These are phyloP conservation scores for Eidolon dupreanum DNA, from an alignment of 2,797 vertebrate genomes.

Conservation along the genomic window DNA sequence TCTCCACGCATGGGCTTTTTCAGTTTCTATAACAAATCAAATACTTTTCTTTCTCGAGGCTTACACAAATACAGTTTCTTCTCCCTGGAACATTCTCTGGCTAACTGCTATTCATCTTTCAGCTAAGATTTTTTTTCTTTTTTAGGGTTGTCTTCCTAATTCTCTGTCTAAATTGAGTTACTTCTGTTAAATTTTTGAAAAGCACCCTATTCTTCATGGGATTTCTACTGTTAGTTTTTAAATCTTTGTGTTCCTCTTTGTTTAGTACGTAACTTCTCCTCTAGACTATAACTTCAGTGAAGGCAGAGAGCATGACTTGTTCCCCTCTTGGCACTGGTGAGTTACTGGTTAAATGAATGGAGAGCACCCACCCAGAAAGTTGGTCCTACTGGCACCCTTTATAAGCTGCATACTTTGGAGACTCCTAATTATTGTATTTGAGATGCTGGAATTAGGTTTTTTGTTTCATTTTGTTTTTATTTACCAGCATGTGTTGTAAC, in stretches of 20 bases:
- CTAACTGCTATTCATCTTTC: neutral
- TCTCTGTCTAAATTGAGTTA: neutral
- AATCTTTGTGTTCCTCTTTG: neutral
- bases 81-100: neutral
- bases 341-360: neutral
- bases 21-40: neutral
- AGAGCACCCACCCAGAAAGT: neutral
- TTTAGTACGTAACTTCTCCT: neutral
- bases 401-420: neutral
- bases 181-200: neutral
- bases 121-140: neutral
- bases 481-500: neutral
- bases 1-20: neutral
- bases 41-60: neutral
- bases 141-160: neutral
- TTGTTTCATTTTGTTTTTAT: neutral
- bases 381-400: neutral
- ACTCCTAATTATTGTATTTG: neutral
- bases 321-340: neutral
- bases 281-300: neutral
- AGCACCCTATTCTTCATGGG: neutral
- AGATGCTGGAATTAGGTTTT: neutral
- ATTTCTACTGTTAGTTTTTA: neutral
- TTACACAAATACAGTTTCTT: neutral
- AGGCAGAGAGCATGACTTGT: neutral